Percentiles rank a stretch among this genome's conserved stretches.
Evolutionary conservation across 2,888 invertebrate species (phyloP).

Genomic region (Neoscelio sp.): DNA sequence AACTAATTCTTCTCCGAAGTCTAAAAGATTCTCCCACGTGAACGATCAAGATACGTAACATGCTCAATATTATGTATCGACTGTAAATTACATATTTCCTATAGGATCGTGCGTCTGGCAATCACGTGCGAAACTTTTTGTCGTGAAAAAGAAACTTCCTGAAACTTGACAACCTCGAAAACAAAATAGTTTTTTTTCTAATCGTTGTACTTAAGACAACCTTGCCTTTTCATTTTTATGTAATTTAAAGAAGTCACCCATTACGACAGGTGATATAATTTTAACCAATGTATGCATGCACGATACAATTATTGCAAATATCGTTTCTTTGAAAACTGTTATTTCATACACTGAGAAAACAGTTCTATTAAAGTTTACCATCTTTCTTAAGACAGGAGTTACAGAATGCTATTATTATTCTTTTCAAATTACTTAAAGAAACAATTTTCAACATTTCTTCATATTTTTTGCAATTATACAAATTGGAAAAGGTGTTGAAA

Average conservation of each 20-base stretch:
- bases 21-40: conserved; percentile 6
- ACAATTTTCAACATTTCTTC: too few species aligned
- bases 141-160: conserved; percentile 36
- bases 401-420: too few species aligned
- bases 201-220: conserved; percentile 4
- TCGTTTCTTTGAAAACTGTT: too few species aligned
- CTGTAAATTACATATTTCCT: conserved; percentile 24
- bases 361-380: too few species aligned
- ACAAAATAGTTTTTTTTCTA: conserved; percentile 40
- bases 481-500: too few species aligned
- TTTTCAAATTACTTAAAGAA: too few species aligned
- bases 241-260: conserved; percentile 35
- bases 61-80: conserved; percentile 19
- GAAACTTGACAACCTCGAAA: conserved; percentile 41
- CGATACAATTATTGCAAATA: too few species aligned
- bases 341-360: too few species aligned
- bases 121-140: conserved; percentile 36
- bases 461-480: too few species aligned
- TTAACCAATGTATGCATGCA: too few species aligned
- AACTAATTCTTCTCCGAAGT: background rate
- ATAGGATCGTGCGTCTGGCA: conserved; percentile 11
- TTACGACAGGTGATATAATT: conserved; percentile 38
- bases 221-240: conserved; percentile 44
- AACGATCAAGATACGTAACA: conserved; percentile 8
- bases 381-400: too few species aligned